A percentile compares a stretch with the other conserved stretches of the same genome.
phyloP scores from a whole-genome alignment of 30 jellyfish, hydroid and myxozoan genomes.

The Mastigias papua region DNA sequence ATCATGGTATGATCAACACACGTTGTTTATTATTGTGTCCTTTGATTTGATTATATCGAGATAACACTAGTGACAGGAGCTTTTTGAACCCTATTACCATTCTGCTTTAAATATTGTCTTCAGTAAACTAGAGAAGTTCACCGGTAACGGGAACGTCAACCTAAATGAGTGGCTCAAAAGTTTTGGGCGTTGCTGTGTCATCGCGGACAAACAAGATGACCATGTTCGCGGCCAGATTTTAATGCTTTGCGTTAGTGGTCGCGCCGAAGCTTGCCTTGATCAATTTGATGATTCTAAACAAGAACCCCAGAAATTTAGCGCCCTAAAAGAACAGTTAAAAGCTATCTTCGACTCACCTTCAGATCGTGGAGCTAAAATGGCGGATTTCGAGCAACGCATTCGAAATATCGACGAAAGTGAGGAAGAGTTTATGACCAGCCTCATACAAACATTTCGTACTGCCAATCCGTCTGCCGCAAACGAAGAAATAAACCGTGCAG shows the following conservation, averaged over 20 bases:
- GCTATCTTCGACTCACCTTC: conserved; percentile 37
- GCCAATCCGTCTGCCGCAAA: conserved; percentile 50
- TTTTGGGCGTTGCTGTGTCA: conserved; percentile 36
- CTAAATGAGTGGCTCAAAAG: conserved; percentile 29
- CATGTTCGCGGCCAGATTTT: conserved; percentile 29
- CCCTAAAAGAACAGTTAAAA: conserved; percentile 38
- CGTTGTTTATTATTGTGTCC: conserved; percentile 13
- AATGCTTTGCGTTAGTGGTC: conserved; percentile 61
- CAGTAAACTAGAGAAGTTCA: conserved; percentile 11
- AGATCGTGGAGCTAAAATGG: conserved; percentile 42
- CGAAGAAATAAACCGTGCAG: conserved; percentile 30
- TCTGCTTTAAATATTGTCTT: conserved; percentile 11
- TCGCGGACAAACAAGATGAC: conserved; percentile 9
- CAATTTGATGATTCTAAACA: conserved; percentile 44
- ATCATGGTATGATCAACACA: conserved; percentile 12
- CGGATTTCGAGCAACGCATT: conserved; percentile 11
- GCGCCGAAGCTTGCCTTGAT: conserved; percentile 51
- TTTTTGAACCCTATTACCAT: neutral
- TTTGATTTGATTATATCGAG: conserved; percentile 12
- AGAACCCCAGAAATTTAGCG: conserved; percentile 49
- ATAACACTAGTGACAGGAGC: conserved; percentile 36
- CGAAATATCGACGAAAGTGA: conserved; percentile 8
- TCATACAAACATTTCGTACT: conserved; percentile 18
- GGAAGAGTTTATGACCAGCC: conserved; percentile 13
- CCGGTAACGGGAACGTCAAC: conserved; percentile 22